Evolutionary conservation across 2,888 invertebrate species (phyloP), one percentile per base, ranked within the genome.

Genomic region (Tribolium freemani): DNA sequence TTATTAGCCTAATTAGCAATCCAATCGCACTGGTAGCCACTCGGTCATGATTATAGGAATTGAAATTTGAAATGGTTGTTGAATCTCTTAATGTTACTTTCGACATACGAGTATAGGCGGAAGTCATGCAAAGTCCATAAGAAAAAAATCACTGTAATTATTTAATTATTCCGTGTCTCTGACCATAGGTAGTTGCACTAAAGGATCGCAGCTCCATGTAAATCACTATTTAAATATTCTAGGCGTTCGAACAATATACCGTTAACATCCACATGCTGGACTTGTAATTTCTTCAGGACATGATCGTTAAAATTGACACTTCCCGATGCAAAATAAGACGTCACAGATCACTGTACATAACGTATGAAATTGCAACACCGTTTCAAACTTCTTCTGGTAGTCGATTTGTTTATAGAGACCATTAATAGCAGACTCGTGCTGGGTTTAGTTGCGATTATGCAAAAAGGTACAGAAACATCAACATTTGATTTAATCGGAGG

Each of bases 151-250:
- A 1, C 20, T 13, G 26, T 66, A 66, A 66, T 67, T 30, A 67
- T 67, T 67, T 67, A 67, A 74, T 69, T 72, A 72, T 72, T 75
- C 53, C 72, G 71, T 69, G 74, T 60, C 69, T 69, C 38, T 44
- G 60, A 9, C 60, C 54, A 38, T 38, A 21, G 2, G 26, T 26
- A 66, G 71, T 71, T 74, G 30, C 63, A 51, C 11, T 63, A 31
- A 54, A 61, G 48, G 61, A 61, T 61, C 13, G 8, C 5, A n/a
- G 30, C 46, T 10, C 30, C 48, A 26, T 61, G 61, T 53, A 64
- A 64, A 44, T 38, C 46, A 21, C 66, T 51, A 63, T 63, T 66
- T 66, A 44, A 66, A 53, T 66, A 66, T 66, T 66, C 66, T 26
- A 66, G 10, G 54, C 48, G 57, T 57, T 66, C 21, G 13, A 26